Percentiles rank a stretch among this genome's conserved stretches.
phyloP scores from a whole-genome alignment of 2,888 invertebrate species.

The Pomacea canaliculata region DNA sequence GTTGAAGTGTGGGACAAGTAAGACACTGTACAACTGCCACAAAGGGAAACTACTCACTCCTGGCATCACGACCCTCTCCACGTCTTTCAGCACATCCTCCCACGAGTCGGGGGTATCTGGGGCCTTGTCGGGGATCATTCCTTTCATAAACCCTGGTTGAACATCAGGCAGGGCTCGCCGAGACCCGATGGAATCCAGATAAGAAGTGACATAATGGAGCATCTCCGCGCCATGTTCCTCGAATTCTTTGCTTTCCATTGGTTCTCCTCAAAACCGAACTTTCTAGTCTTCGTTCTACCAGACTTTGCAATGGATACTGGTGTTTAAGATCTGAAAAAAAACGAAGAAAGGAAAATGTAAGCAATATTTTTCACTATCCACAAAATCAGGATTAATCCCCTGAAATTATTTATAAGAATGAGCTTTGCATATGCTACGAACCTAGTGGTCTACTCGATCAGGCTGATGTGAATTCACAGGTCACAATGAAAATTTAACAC shows the following conservation, averaged over 20 bases:
- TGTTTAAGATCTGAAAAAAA: neutral
- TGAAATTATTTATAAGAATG: no score
- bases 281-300: neutral
- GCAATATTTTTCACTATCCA: no score
- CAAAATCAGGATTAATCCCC: no score
- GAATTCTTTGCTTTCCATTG: slow-evolving; percentile 61
- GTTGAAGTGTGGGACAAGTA: no score
- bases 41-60: slow-evolving; percentile 45
- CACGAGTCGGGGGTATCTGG: slow-evolving; percentile 56
- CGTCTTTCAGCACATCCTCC: slow-evolving; percentile 55
- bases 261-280: neutral
- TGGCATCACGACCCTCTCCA: slow-evolving; percentile 60
- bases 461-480: no score
- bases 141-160: slow-evolving; percentile 37
- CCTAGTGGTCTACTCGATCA: no score
- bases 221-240: slow-evolving; percentile 55
- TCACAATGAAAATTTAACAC: no score
- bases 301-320: neutral
- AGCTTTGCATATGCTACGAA: no score
- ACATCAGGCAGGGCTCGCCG: slow-evolving; percentile 44
- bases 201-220: slow-evolving; percentile 62
- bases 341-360: neutral
- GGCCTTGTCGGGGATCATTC: slow-evolving; percentile 58
- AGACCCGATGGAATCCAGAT: slow-evolving; percentile 54
- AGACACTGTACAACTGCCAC: no score